A percentile compares a stretch with the other conserved stretches of the same genome.
Evolutionary conservation across 2,113 vertebrate genomes (phyloP).

Genomic region (Maccullochella peelii): DNA sequence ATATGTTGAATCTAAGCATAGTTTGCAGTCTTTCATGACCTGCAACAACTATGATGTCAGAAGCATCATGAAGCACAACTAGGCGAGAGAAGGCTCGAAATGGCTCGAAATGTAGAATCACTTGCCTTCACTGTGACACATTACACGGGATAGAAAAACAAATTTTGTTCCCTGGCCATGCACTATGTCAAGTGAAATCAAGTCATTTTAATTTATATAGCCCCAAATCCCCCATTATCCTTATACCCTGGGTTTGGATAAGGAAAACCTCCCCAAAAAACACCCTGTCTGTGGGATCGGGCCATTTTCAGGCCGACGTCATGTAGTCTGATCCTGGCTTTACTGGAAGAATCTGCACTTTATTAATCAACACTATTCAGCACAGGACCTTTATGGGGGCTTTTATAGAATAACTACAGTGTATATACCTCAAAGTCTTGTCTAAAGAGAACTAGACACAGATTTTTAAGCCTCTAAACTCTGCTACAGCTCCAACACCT

Average conservation of each 20-base stretch:
- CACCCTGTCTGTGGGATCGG: not conserved
- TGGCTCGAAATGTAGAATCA: not conserved
- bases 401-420: not conserved
- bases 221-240: not conserved
- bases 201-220: not conserved
- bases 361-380: not conserved
- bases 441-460: not conserved
- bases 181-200: not conserved
- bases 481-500: not conserved
- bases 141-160: not conserved
- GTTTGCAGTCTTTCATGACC: not conserved
- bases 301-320: not conserved
- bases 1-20: not conserved
- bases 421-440: no score
- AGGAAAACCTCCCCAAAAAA: not conserved
- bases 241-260: not conserved
- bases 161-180: not conserved
- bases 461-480: not conserved
- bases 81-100: not conserved
- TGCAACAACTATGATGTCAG: not conserved
- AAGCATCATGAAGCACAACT: not conserved
- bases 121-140: not conserved
- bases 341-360: constrained; percentile 1
- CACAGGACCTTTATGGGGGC: not conserved
- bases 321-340: not conserved